Evolutionary conservation across 2,888 invertebrate genomes (phyloP), one percentile per base, ranked within the genome.

Genomic region (Lampropteryx suffumata): DNA sequence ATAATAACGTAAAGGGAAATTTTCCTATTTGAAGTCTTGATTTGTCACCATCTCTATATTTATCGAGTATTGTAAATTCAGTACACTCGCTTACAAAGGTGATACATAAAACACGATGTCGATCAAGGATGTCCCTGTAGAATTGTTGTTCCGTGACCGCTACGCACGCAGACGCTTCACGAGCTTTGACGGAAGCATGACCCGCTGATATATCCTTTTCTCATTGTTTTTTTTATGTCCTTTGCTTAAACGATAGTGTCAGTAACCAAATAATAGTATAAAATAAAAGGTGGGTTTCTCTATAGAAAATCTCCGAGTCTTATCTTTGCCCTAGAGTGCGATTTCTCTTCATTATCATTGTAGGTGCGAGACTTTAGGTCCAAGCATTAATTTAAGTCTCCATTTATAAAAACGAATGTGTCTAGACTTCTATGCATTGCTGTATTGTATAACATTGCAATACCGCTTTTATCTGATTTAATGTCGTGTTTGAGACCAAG

Each of bases 121-220:
- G 54, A 56, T 54, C 55, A 47, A 59, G 62, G 57, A 61, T 59
- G 61, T 61, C 50, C 59, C 60, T 51, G 54, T 51, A 24, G 35
- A 50, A 55, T 59, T 57, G 55, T 48, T 60, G 40, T 63, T 58
- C 65, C 82, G 82, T 81, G 82, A 82, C 78, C 69, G 62, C 67
- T 58, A 69, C 71, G 67, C 81, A 80, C 79, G 82, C 72, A 63
- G 67, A 62, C 65, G 64, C 63, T 72, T 69, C 69, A 72, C 70
- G 69, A 67, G 66, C 60, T 58, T 60, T 68, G 64, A 69, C 73
- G 76, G 79, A 80, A 76, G 69, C 72, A 69, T 57, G 62, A 49
- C 46, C 52, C 51, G 61, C 68, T 67, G 50, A 57, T 54, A 48
- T 54, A 56, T 57, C 50, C 56, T 59, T 52, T 39, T 60, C 62